A percentile compares a stretch with the other conserved stretches of the same genome.
Evolutionary conservation across 2,113 vertebrate species (phyloP).

Genomic region (Nerophis ophidion): DNA sequence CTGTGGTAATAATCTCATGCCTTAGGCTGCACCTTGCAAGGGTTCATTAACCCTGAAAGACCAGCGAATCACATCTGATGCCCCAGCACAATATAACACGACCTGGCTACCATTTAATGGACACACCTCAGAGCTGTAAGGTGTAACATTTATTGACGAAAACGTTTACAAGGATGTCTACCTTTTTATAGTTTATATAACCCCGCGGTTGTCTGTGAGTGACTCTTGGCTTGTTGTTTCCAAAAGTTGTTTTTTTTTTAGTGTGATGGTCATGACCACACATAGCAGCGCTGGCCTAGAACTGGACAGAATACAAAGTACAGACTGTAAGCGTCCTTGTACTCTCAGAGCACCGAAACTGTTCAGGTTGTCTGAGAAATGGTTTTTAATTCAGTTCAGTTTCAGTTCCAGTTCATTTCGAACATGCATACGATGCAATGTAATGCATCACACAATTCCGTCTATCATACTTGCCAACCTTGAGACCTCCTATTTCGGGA

Average conservation of each 20-base stretch:
- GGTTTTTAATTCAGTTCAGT: too few species aligned
- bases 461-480: too few species aligned
- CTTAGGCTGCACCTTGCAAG: conserved; percentile 45
- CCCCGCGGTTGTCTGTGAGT: neutral
- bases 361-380: too few species aligned
- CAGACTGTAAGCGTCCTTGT: too few species aligned
- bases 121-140: conserved; percentile 37
- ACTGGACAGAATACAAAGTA: neutral
- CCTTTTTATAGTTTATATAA: neutral
- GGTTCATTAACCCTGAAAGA: conserved; percentile 63
- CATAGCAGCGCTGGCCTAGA: neutral
- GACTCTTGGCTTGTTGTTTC: neutral
- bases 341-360: too few species aligned
- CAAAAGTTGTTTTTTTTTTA: conserved; percentile 6
- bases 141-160: conserved; percentile 14
- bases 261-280: conserved; percentile 3
- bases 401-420: too few species aligned
- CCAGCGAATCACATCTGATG: conserved; percentile 53
- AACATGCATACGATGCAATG: too few species aligned
- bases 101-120: conserved; percentile 46
- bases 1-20: conserved; percentile 37
- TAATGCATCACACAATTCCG: too few species aligned
- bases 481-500: too few species aligned
- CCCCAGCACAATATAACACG: conserved; percentile 19
- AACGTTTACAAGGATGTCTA: conserved; percentile 17